Base-by-base conservation (phyloP, 2,888 invertebrate genomes). In the Coremacera marginata region DNA sequence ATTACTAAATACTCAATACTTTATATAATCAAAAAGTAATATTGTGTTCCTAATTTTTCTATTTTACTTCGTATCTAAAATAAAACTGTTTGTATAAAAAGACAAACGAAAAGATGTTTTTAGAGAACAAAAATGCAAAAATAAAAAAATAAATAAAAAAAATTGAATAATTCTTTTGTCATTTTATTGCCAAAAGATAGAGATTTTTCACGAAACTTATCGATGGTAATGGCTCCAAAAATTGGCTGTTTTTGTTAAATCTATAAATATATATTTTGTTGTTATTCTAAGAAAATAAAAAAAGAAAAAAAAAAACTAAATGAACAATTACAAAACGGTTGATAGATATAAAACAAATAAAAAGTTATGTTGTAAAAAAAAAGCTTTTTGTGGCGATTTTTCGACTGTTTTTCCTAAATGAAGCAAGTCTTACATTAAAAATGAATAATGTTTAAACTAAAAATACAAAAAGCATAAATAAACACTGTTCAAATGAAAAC, bases 191-290 rank as follows among this genome's bases (percentile, higher is more conserved):
- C 88, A 88, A 89, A 88, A 87, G 87, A 89, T 88, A 85, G 85
- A 85, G 89, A 89, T 89, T 89, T 89, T 89, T 89, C 89, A 90
- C 90, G 89, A 89, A 89, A 89, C 89, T 89, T 90, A 90, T 89
- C 88, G 89, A 89, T 89, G 87, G 86, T 87, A 88, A 88, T 87
- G 89, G 89, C 89, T 89, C 89, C 90, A 89, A 89, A 87, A 88
- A 88, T 88, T 89, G 88, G 88, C 88, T 86, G 82, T 86, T 85
- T 84, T 85, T 83, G 82, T 74, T 67, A 25, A 57, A 57, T 19
- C 34, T 22, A 73, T 27, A 63, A 62, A 75, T 68, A 76, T 75
- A 82, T 84, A 86, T 84, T 86, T 86, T 85, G 86, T 87, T 87
- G 87, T 86, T 87, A 84, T 84, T 85, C 84, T 84, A 85, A 84